These are phyloP conservation scores for Pogonomyrmex californicus DNA, from an alignment of 1,140 invertebrate genomes.

Conservation along the genomic window DNA sequence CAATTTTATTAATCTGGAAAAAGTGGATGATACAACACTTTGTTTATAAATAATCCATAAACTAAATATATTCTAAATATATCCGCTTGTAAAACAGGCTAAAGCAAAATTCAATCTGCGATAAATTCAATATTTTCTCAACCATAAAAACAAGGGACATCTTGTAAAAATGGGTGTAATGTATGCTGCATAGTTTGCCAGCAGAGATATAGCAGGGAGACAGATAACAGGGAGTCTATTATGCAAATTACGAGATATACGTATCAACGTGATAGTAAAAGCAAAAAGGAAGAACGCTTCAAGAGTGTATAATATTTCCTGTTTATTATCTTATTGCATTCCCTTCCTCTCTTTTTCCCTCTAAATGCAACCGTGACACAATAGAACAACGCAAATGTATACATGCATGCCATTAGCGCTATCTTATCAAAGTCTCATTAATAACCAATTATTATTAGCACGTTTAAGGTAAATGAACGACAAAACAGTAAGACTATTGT, in stretches of 20 bases:
- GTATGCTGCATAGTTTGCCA: conserved; percentile 22
- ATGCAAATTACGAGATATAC: conserved; percentile 57
- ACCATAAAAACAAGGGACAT: conserved; percentile 24
- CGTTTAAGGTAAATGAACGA: neutral
- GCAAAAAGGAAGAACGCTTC: conserved; percentile 31
- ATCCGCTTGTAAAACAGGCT: neutral
- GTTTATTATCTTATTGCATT: conserved; percentile 50
- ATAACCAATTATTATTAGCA: conserved; percentile 41
- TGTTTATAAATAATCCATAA: neutral
- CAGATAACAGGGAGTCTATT: conserved; percentile 40
- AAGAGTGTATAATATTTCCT: conserved; percentile 55
- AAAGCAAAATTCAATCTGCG: neutral
- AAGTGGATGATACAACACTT: neutral
- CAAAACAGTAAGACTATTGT: neutral
- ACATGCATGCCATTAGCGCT: conserved; percentile 19
- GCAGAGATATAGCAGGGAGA: conserved; percentile 2
- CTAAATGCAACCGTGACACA: conserved; percentile 6
- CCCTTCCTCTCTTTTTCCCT: neutral
- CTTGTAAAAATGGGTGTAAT: conserved; percentile 17
- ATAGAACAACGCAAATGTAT: neutral
- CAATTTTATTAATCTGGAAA: conserved; percentile 1
- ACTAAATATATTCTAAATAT: neutral
- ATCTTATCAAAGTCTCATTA: conserved; percentile 50
- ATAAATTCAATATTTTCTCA: conserved; percentile 4
- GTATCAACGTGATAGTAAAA: conserved; percentile 53